Percentiles rank a stretch among this genome's conserved stretches.
Evolutionary conservation across 2,888 invertebrate species (phyloP).

Genomic region (Aelia acuminata): DNA sequence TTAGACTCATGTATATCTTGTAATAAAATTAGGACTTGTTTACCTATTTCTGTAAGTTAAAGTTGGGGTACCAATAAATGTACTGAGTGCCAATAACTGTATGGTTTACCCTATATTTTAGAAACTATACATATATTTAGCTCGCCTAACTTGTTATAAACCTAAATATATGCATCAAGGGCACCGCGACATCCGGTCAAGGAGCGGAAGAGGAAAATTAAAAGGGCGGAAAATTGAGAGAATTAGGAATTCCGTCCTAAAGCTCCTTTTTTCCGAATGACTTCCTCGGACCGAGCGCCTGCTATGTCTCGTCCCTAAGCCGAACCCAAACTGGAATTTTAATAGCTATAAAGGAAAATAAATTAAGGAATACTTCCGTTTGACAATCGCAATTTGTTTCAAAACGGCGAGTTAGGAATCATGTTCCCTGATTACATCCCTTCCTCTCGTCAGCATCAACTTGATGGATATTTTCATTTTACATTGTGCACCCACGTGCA

Average conservation of each 20-base stretch:
- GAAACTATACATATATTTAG: too few species aligned
- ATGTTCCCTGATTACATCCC: neutral
- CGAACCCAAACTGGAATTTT: neutral
- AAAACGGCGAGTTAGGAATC: neutral
- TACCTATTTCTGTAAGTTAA: too few species aligned
- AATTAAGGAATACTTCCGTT: constrained; percentile 1
- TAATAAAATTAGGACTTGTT: too few species aligned
- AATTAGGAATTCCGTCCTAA: neutral
- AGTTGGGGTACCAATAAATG: too few species aligned
- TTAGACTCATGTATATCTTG: too few species aligned
- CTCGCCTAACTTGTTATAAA: neutral
- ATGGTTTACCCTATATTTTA: too few species aligned
- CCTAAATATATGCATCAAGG: neutral
- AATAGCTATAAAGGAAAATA: neutral
- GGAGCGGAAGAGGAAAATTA: neutral
- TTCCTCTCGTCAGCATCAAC: neutral
- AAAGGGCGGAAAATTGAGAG: constrained; percentile 33
- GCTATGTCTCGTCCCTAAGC: neutral
- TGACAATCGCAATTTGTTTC: neutral
- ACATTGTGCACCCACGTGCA: too few species aligned
- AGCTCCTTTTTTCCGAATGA: constrained; percentile 3
- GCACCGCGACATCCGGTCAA: neutral
- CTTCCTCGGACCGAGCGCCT: neutral
- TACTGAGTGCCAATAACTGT: too few species aligned
- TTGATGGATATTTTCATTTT: neutral